Evolutionary conservation across 2,797 vertebrate species (phyloP), one percentile per base, ranked within the genome.

Genomic region (Gymnothorax reevesii): DNA sequence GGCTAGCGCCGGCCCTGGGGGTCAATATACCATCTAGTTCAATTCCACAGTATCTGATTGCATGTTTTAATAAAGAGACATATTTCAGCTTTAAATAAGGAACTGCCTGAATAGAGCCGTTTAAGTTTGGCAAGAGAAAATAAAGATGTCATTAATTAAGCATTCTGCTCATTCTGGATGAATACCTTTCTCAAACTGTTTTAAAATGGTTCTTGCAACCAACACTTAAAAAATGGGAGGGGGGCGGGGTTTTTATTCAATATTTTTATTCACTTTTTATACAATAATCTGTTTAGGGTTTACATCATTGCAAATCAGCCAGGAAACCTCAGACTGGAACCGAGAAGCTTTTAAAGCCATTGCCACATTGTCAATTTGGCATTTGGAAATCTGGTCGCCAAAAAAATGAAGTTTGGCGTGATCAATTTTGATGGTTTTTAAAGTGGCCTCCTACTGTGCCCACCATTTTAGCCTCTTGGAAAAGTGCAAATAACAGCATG

Each of bases 71-170:
- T 52, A 80, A 80, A 52, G 52, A 75, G 15, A 7, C 49, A 0
- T 8, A 25, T 86, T 9, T 22, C 73, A 77, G 17, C 69, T 22
- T 88, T 91, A 42, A 88, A 90, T 86, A 91, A 86, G 3, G 88
- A 59, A 66, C 89, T 90, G 87, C 89, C 42, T 59, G 83, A 85
- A 90, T 85, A 75, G 86, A 91, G 90, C 87, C 90, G 88, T 91
- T 80, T 55, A 90, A 86, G 80, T 64, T 86, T 89, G 71, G 84
- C 86, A 42, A 91, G 90, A 49, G 82, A 91, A 15, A 7, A 5
- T 92, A 93, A 90, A 85, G 89, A 92, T 93, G 90, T 42, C 90
- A 84, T 90, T 88, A 82, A 54, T 90, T 92, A 93, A 93, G 92
- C 84, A 90, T 49, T 85, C 9, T 92, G 93, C 93, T 93, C 84